Evolutionary conservation across 2,113 vertebrate genomes (phyloP).

Genomic region (Bostrychus sinensis): DNA sequence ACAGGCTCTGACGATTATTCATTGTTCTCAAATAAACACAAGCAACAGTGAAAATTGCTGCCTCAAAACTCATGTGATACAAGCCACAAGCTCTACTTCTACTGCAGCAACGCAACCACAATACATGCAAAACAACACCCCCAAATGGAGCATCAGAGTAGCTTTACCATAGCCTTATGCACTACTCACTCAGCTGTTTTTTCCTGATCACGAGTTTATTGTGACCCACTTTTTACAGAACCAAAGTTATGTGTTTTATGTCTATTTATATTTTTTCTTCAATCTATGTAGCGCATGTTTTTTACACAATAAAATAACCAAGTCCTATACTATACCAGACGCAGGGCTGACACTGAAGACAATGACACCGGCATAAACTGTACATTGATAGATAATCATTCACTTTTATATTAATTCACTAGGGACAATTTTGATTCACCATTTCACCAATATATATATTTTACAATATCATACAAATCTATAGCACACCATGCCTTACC

Average conservation of each 20-base stretch:
- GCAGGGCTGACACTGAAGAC: too few relatives aligned
- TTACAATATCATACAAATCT: background rate
- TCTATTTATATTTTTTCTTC: too few relatives aligned
- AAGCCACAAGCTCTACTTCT: constrained; percentile 8
- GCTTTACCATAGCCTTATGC: background rate
- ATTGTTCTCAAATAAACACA: background rate
- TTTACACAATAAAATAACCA: too few relatives aligned
- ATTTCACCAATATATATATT: background rate
- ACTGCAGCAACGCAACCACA: constrained; percentile 16
- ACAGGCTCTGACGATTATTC: background rate
- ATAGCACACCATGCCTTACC: background rate
- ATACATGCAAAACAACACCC: constrained; percentile 15
- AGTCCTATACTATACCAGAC: too few relatives aligned
- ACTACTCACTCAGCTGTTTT: background rate
- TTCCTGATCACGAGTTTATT: too few relatives aligned
- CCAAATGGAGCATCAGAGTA: background rate
- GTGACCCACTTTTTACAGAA: too few relatives aligned
- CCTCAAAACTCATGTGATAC: background rate
- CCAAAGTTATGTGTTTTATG: too few relatives aligned
- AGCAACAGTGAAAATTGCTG: background rate
- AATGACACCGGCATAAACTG: too few relatives aligned
- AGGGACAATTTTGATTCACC: too few relatives aligned
- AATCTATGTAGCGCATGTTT: too few relatives aligned
- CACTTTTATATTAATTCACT: too few relatives aligned
- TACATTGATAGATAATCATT: too few relatives aligned